Base-by-base conservation (phyloP, 2,888 invertebrate species). In the Drosophila tanythrix region DNA sequence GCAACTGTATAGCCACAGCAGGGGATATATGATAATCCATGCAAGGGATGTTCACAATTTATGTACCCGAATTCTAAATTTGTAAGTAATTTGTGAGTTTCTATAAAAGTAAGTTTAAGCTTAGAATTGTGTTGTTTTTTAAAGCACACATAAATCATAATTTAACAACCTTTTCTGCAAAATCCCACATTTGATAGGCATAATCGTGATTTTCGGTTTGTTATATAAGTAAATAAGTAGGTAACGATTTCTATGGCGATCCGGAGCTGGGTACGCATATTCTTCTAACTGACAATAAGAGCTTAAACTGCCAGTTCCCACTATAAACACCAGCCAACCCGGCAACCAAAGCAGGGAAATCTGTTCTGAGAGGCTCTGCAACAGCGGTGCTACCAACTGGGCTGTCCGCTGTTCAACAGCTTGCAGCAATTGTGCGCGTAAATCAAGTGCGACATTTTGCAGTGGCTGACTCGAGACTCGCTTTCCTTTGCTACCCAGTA, bases 371-470 rank as follows among this genome's bases (percentile, higher is more conserved):
- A 29, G 67, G 7, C 15, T 40, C 10, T 40, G 18, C 31, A 51
- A 33, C 36, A 64, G 18, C 27, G 36, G 62, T 33, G 51, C 50
- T 53, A 15, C 53, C 58, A 52, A 55, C 33, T 43, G 36, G 31
- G 35, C 50, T 25, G 63, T 65, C 35, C 53, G 71, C 77, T 69
- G 64, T 74, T 86, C 78, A 83, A 82, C 81, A 79, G 82, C 86
- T 75, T 75, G 74, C 64, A 75, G 79, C 82, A 81, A 82, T 76
- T 73, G 81, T 70, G 62, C 74, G 68, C 84, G 82, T 88, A 86
- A 88, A 88, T 88, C 86, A 88, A 86, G 76, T 76, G 83, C 73
- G 72, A 84, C 84, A 88, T 74, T 83, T 66, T 74, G 82, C 78
- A 71, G 33, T 81, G 80, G 77, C 83, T 82, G 65, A 60, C 46